Conservation (phyloP, 2,888 invertebrate species). For the Coelopa pilipes region DNA sequence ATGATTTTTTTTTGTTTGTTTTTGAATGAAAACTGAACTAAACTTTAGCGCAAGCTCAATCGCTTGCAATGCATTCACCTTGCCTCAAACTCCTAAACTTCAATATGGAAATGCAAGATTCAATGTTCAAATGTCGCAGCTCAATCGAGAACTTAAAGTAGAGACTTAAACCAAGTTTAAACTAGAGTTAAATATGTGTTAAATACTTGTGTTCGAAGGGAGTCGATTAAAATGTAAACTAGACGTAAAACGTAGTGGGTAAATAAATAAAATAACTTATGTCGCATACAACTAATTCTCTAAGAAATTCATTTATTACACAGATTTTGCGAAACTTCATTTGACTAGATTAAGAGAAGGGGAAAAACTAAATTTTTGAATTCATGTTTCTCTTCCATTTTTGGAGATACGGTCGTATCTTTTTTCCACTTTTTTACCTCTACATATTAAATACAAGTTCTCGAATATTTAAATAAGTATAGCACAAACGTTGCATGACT, state of each 20-base stretch:
- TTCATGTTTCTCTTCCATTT: slow-evolving; percentile 5
- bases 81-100: no score
- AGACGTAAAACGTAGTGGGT: neutral
- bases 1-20: no score
- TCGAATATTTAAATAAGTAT: slow-evolving; percentile 7
- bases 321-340: slow-evolving; percentile 39
- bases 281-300: slow-evolving; percentile 38
- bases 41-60: no score
- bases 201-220: neutral
- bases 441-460: slow-evolving; percentile 15
- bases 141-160: no score
- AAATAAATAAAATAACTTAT: slow-evolving; percentile 1
- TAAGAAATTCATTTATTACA: slow-evolving; percentile 40
- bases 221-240: neutral
- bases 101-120: no score
- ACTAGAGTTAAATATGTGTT: slow-evolving; percentile 29
- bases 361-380: slow-evolving; percentile 10
- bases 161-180: slow-evolving; percentile 31
- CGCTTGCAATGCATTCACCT: no score
- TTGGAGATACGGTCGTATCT: no score
- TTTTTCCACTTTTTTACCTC: neutral
- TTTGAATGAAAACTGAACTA: no score
- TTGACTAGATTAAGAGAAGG: slow-evolving; percentile 50
- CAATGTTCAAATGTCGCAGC: no score
- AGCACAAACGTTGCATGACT: slow-evolving; percentile 35